Evolutionary conservation across 2,113 vertebrate genomes (phyloP), one percentile per base, ranked within the genome.

Genomic region (Theristicus caerulescens): DNA sequence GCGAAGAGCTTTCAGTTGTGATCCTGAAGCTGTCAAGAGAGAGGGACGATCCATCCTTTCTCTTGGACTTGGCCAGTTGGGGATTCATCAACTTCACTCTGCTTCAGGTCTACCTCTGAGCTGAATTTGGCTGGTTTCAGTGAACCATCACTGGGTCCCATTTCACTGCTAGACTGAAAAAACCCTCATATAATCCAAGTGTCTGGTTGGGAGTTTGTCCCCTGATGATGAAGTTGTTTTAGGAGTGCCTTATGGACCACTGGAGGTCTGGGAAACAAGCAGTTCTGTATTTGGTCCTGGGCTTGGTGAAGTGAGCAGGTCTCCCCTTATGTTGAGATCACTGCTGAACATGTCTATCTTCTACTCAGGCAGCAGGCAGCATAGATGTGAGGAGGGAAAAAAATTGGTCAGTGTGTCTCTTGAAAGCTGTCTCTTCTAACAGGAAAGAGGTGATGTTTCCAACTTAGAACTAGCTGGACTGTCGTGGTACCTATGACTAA

Each of bases 211-310:
- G 58, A 70, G 3, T 29, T 83, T 81, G 20, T 24, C 0, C 15
- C 19, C 25, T 52, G 54, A 8, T 55, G 32, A 42, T 29, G 15
- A 59, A 24, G 13, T 59, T 1, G 21, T 44, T 77, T 58, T 2
- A 1, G 10, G 49, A 81, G 22, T 19, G 29, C 20, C 40, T 12
- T 46, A 3, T 32, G 36, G 32, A 54, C 18, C 27, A 15, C 11
- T 19, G 49, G 27, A 61, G 16, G 8, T 46, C 7, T 0, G 1
- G 42, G 34, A 85, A 67, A 3, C 1, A 76, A 55, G 2, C 0
- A 0, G 29, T 77, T 87, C 24, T 49, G 13, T 57, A 6, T 4
- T 61, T 62, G 80, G 5, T 9, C 36, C 36, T 36, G 13, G 27
- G 16, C 40, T 69, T 84, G 64, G 34, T 36, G 34, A 40, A 55